Evolutionary conservation across 2,797 vertebrate genomes (phyloP).

Genomic region (Sparus aurata): DNA sequence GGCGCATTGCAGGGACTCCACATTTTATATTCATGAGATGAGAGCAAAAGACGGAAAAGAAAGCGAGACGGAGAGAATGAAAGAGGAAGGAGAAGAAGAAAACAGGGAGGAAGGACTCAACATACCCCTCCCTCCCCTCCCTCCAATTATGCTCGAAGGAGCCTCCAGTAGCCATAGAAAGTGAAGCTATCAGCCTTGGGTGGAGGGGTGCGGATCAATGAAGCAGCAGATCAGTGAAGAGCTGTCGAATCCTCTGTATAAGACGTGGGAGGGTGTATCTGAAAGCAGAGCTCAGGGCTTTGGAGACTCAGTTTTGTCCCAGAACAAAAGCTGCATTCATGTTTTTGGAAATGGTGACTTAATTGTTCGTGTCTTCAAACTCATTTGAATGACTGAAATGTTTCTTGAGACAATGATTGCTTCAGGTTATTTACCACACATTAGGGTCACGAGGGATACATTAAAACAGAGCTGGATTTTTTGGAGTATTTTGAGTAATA

Average conservation of each 20-base stretch:
- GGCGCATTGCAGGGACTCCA: conserved; percentile 58
- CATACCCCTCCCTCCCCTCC: not conserved
- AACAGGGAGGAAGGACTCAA: conserved; percentile 39
- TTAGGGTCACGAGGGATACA: not conserved
- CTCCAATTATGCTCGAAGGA: conserved; percentile 48
- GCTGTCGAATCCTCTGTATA: conserved; percentile 26
- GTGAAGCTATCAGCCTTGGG: conserved; percentile 32
- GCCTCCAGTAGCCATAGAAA: conserved; percentile 50
- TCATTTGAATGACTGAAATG: conserved; percentile 19
- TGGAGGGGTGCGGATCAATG: conserved; percentile 37
- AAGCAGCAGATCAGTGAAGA: conserved; percentile 39
- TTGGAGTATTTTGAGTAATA: not conserved
- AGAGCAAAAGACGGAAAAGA: conserved; percentile 46
- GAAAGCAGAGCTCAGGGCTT: conserved; percentile 12
- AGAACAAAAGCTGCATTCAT: conserved; percentile 26
- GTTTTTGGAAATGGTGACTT: conserved; percentile 11
- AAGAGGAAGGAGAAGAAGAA: conserved; percentile 25
- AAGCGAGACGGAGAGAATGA: conserved; percentile 30
- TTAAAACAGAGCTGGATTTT: not conserved
- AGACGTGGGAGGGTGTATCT: conserved; percentile 14
- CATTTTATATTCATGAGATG: conserved; percentile 68
- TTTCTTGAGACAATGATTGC: not conserved
- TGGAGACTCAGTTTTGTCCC: conserved; percentile 19
- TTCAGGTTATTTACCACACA: conserved; percentile 8
- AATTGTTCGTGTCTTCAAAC: conserved; percentile 1